Base-by-base conservation (phyloP, 1,140 invertebrate genomes). In the Hermetia illucens region DNA sequence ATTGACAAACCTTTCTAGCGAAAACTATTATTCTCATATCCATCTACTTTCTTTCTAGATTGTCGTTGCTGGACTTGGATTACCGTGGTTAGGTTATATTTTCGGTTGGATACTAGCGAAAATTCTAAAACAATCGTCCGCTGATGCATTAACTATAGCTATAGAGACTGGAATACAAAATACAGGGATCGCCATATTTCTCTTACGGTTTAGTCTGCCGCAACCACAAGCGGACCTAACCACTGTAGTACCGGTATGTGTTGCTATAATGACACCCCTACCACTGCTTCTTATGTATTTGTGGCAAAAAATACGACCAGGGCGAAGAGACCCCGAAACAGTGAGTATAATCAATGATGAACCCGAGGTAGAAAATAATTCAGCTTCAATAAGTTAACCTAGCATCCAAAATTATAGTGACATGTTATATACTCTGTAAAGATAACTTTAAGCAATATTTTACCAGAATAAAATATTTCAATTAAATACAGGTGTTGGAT, bases 151-250 rank as follows among this genome's bases (percentile, higher is more conserved):
- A 2, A 86, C 91, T 3, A 91, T 96, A 48, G 77, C 83, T 5
- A 80, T 95, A 40, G 91, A 96, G 66, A 91, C 89, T 12, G 91
- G 91, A 27, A 78, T 95, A 36, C 91, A 95, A 63, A 95, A 96
- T 63, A 93, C 90, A 0, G 91, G 90, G 15, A 86, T 94, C 44
- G 72, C 87, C 0, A 90, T 94, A 48, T 81, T 91, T 53, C 62
- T 95, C 36, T 63, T 93, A 13, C 63, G 74, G 38, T 75, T 77
- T 57, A 70, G 74, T 29, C 60, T 85, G 20, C 62, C 64, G 5
- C 77, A 82, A 50, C 82, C 82, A 5, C 71, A 75, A 46, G 78
- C 79, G 1, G 84, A 87, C 65, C 61, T 87, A 19, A 85, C 82
- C n/a, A 85, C 80, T 72, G 82, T 88, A 44, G 69, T 88, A 34